These are phyloP conservation scores for Tetrao urogallus DNA, from an alignment of 2,113 vertebrate species.

Conservation along the genomic window DNA sequence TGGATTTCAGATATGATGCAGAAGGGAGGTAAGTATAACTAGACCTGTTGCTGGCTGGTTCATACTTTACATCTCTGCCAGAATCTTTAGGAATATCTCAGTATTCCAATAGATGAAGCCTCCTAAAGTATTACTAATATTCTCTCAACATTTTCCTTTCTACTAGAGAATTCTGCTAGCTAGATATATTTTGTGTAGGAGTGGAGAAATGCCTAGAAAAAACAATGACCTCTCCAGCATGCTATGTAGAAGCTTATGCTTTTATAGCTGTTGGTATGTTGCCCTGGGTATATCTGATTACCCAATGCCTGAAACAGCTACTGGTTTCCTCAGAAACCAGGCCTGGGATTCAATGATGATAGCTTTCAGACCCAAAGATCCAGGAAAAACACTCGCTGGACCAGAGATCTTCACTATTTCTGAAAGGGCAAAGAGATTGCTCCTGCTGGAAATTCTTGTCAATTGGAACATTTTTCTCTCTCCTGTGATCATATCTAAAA, in stretches of 20 bases:
- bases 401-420: not conserved
- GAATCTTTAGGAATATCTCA: conserved; percentile 12
- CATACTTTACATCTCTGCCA: not conserved
- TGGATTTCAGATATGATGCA: conserved; percentile 18
- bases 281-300: conserved; percentile 34
- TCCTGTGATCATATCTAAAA: not conserved
- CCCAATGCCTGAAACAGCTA: conserved; percentile 24
- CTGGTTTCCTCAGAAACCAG: conserved; percentile 11
- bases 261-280: conserved; percentile 4
- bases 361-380: not conserved
- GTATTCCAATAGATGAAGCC: not conserved
- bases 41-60: not conserved
- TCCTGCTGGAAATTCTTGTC: not conserved
- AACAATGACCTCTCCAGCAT: conserved; percentile 47
- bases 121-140: not conserved
- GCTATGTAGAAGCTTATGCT: not conserved
- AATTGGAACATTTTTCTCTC: not conserved
- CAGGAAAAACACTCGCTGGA: conserved; percentile 26
- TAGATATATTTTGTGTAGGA: not conserved
- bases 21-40: not conserved
- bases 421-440: not conserved
- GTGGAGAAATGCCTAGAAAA: conserved; percentile 36
- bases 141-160: not conserved
- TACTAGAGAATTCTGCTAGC: conserved; percentile 9
- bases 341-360: not conserved